Evolutionary conservation across 37 sponge, comb jelly and placozoan genomes (phyloP), one percentile per base, ranked within the genome.

Genomic region (Halichondria panicea): DNA sequence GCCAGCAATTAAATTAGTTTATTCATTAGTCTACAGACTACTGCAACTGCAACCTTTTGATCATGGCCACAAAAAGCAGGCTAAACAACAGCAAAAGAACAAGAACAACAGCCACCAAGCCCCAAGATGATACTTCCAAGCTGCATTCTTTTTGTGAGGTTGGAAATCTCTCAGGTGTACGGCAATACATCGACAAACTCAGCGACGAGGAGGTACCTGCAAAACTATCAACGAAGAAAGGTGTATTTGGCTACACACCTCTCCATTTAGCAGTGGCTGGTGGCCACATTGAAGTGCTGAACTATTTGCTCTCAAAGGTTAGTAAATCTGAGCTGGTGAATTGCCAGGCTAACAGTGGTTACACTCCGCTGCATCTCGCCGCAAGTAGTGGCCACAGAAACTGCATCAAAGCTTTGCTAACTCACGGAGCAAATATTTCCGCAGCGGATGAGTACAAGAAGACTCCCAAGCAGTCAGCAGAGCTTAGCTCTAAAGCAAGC

Each of bases 171-270:
- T 52, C 43, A 18, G 81, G 78, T 54, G 78, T 93, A 24, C 58
- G 72, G 9, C 76, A 77, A 24, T 89, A 52, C 35, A 65, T 91
- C 21, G 56, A 71, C 13, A 56, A 32, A 15, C n/a, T 71, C 15
- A 71, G 57, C 13, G 31, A 57, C 13, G n/a, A 68, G 50, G 73
- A 58, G 24, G 45, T 90, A 3, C 58, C 39, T 15, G 71, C 37
- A 28, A 70, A 81, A 32, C 72, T 93, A 18, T 45, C 66, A 15
- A 84, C 76, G 22, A 65, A 81, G 24, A 64, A 83, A 54, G 94
- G 94, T 24, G 89, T 93, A 22, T 93, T 78, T 56, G 94, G 94
- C 38, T 93, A 93, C 83, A 88, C 94, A 5, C 94, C 94, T 24
- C 76, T 93, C 3, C 94, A 93, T 75, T 89, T 85, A 45, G 89